Evolutionary conservation across 2,113 vertebrate species (phyloP).

Genomic region (Hemichromis elongatus): DNA sequence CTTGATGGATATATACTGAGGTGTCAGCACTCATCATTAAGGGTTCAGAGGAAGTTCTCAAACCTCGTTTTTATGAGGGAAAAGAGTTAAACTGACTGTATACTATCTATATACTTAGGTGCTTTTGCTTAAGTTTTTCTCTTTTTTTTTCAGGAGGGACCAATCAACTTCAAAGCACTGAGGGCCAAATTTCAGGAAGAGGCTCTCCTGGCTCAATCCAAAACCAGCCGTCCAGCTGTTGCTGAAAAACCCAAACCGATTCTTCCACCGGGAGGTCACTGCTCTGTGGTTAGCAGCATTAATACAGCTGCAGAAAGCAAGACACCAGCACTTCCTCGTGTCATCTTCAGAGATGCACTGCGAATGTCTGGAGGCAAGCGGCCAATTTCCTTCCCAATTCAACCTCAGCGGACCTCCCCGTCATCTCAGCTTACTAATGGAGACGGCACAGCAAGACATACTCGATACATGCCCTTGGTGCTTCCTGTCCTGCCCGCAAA

Average conservation of each 20-base stretch:
- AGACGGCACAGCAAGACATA: constrained; percentile 9
- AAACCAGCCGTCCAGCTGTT: constrained; percentile 50
- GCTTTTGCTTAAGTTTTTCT: neutral
- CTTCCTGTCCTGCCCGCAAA: constrained; percentile 48
- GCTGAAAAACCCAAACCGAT: constrained; percentile 67
- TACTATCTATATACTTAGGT: neutral
- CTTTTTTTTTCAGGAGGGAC: constrained; percentile 11
- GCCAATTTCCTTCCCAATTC: constrained; percentile 39
- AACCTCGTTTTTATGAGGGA: neutral
- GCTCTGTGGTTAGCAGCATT: constrained; percentile 2
- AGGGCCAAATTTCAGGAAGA: constrained; percentile 75
- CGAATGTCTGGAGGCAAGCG: constrained; percentile 37
- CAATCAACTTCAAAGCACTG: constrained; percentile 66
- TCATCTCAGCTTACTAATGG: neutral
- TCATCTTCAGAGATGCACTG: constrained; percentile 57
- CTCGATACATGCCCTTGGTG: constrained; percentile 53
- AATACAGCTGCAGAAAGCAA: constrained; percentile 35
- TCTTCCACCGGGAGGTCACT: constrained; percentile 35
- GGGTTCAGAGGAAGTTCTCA: neutral
- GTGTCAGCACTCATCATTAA: neutral
- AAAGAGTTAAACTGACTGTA: accelerated
- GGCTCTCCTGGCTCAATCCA: constrained; percentile 34
- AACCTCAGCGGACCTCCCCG: neutral
- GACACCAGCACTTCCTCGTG: neutral
- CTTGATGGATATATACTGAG: neutral